These are phyloP conservation scores for Mechanitis messenoides DNA, from an alignment of 2,888 invertebrate species.

Conservation along the genomic window DNA sequence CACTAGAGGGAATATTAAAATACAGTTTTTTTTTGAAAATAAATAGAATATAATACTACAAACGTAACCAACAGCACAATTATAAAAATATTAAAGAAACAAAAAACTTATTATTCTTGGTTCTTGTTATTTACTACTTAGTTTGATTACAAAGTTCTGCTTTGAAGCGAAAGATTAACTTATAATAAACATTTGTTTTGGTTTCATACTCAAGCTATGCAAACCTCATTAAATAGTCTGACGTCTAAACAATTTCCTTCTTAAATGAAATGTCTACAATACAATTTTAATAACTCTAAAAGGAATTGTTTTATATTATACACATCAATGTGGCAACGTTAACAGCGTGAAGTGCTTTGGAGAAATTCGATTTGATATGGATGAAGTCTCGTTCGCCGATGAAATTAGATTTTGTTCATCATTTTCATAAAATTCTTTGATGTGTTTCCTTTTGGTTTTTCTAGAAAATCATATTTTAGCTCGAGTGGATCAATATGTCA, in stretches of 20 bases:
- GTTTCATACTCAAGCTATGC: no score
- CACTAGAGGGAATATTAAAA: no score
- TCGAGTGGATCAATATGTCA: not conserved
- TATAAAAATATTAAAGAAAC: no score
- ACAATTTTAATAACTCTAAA: not conserved
- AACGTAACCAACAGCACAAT: no score
- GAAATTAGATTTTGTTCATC: slow-evolving; percentile 6
- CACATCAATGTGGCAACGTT: not conserved
- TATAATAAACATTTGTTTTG: no score
- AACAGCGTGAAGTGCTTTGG: slow-evolving; percentile 4
- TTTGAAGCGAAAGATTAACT: no score
- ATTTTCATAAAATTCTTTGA: slow-evolving; percentile 8
- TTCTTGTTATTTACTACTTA: no score
- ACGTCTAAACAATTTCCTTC: not conserved
- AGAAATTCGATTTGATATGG: slow-evolving; percentile 2
- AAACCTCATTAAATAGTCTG: no score
- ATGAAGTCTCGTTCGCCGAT: slow-evolving; percentile 6
- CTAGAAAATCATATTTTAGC: not conserved
- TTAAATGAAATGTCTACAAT: not conserved
- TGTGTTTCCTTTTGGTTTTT: slow-evolving; percentile 4
- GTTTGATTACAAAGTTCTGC: no score
- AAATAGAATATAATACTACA: no score
- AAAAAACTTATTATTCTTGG: no score
- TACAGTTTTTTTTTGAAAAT: no score
- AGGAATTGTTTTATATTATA: slow-evolving; percentile 1